Base-by-base conservation (phyloP, 2,797 vertebrate genomes). In the Pseudocheirus occidentalis region DNA sequence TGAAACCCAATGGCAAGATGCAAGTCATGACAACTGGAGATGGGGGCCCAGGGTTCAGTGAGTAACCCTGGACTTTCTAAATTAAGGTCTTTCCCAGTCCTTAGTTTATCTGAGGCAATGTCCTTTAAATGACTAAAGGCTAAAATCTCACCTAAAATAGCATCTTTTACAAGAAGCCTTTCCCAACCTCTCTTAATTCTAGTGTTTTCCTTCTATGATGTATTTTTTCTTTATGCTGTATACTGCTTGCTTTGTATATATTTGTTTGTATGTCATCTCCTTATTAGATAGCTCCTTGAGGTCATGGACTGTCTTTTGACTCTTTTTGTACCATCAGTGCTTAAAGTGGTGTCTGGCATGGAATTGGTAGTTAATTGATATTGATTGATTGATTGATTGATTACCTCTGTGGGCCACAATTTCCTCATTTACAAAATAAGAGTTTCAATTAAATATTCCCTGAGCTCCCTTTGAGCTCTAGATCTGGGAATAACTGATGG, bases 311-410 rank as follows among this genome's bases (percentile, higher is more conserved):
- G 28, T 29, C 31, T 92, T 90, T 31, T 54, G 14, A 92, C 66
- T 58, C 53, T 21, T 92, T 92, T 46, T 40, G 46, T 56, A 57
- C 89, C 55, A 27, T 87, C 11, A 0, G 0, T 7, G 54, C 91
- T 58, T 3, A 18, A 59, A 81, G 91, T 55, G 55, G 92, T 28
- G 54, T 29, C 66, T 55, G 34, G 56, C 91, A 58, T 28, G 0
- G 81, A 94, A 56, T 13, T 92, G 92, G 55, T 92, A 73, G 50
- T 91, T 96, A 91, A 93, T 90, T 92, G 94, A 66, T 54, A 89
- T 96, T 90, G 95, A 94, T 90, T 66, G 91, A 52, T 90, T 66
- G 91, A 52, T 52, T 52, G 52, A 95, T 50, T 95, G 62, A 93
- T 55, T 91, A 55, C 34, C 14, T n/a, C 31, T 28, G n/a, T 66